These are phyloP conservation scores for Clarias platycephalus DNA, from an alignment of 2,797 vertebrate species.

Conservation along the genomic window DNA sequence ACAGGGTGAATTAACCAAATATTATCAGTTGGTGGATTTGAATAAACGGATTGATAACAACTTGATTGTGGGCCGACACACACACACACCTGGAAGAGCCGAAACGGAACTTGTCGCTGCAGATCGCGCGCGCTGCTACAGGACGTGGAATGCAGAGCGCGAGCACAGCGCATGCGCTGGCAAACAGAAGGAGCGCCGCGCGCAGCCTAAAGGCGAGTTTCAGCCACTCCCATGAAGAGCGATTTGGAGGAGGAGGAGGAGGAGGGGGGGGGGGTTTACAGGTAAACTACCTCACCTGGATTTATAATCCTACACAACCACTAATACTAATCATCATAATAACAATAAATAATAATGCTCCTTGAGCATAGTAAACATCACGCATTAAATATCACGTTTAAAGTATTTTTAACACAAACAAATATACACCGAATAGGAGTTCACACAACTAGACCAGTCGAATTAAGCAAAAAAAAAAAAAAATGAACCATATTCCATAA, in stretches of 20 bases:
- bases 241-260: no score
- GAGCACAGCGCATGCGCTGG: slow-evolving; percentile 26
- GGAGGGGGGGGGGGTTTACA: neutral
- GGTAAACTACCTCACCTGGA: slow-evolving; percentile 7
- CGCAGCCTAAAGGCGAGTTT: slow-evolving; percentile 14
- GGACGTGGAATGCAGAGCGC: slow-evolving; percentile 73
- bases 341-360: neutral
- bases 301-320: neutral
- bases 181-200: neutral
- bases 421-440: neutral
- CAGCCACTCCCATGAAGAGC: slow-evolving; percentile 15
- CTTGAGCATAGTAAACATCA: neutral
- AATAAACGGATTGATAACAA: neutral
- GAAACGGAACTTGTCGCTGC: slow-evolving; percentile 1
- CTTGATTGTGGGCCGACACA: neutral
- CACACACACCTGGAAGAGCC: neutral
- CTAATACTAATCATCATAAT: neutral
- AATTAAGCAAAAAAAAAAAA: neutral
- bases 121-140: slow-evolving; percentile 68
- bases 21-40: neutral
- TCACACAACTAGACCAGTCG: neutral
- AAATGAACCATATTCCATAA: neutral
- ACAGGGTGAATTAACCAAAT: neutral
- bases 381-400: neutral
- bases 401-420: neutral